Percentiles rank a stretch among this genome's conserved stretches.
These are phyloP conservation scores for Eonycteris spelaea DNA, from an alignment of 2,113 vertebrate species.

Conservation along the genomic window DNA sequence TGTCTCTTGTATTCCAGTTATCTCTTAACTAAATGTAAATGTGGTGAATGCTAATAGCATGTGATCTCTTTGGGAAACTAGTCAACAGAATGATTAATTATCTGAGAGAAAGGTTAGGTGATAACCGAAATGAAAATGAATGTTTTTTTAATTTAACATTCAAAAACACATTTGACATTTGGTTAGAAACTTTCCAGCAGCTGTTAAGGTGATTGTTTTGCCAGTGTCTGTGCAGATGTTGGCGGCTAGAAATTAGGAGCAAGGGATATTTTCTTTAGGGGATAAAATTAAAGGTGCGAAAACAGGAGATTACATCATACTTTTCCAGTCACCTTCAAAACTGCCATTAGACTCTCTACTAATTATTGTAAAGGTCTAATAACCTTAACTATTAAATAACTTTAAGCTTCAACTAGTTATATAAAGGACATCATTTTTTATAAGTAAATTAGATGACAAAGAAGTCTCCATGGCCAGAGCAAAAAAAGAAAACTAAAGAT, in stretches of 20 bases:
- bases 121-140: conserved; percentile 42
- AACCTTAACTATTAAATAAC: conserved; percentile 14
- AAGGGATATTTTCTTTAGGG: conserved; percentile 74
- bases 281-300: conserved; percentile 78
- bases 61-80: conserved; percentile 61
- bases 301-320: conserved; percentile 74
- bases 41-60: conserved; percentile 42
- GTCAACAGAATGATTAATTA: conserved; percentile 74
- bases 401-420: background rate
- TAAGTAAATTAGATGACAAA: conserved; percentile 34
- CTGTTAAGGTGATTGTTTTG: conserved; percentile 73
- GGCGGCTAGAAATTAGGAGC: conserved; percentile 77
- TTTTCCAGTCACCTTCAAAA: conserved; percentile 6
- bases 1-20: conserved; percentile 61
- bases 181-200: conserved; percentile 76
- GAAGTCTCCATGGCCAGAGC: background rate
- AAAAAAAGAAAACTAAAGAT: conserved; percentile 43
- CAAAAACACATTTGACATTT: conserved; percentile 73
- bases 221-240: conserved; percentile 79
- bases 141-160: conserved; percentile 52
- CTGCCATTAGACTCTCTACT: background rate
- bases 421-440: background rate
- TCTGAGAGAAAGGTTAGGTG: conserved; percentile 51
- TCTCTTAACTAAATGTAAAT: conserved; percentile 61
- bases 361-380: background rate